phyloP scores from a whole-genome alignment of 2,888 invertebrate species.

The Diarsia brunnea region DNA sequence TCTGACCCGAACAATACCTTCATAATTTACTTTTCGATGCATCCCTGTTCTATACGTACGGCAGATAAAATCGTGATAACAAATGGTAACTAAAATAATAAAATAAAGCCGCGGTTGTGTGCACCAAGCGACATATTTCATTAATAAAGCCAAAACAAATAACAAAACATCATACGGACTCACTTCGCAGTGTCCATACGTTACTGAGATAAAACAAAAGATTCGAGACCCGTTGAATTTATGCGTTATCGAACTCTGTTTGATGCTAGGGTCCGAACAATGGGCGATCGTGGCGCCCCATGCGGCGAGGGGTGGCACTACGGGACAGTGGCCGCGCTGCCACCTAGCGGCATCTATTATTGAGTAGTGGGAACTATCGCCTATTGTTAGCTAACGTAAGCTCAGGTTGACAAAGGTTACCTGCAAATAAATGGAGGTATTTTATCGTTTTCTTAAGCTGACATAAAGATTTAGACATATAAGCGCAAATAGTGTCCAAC shows the following conservation, averaged over 20 bases:
- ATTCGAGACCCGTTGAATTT: slow-evolving; percentile 87
- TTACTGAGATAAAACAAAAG: slow-evolving; percentile 90
- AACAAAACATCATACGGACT: slow-evolving; percentile 87
- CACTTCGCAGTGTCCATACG: slow-evolving; percentile 91
- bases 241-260: slow-evolving; percentile 88
- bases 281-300: slow-evolving; percentile 90
- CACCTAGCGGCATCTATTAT: slow-evolving; percentile 86
- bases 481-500: slow-evolving; percentile 59
- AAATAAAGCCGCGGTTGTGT: slow-evolving; percentile 85
- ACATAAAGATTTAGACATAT: slow-evolving; percentile 70
- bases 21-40: slow-evolving; percentile 90
- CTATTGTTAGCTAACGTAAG: slow-evolving; percentile 66
- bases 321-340: slow-evolving; percentile 61
- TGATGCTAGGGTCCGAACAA: slow-evolving; percentile 86
- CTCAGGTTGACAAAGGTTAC: slow-evolving; percentile 73
- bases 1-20: slow-evolving; percentile 87
- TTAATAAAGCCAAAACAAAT: slow-evolving; percentile 90
- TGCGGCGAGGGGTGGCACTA: slow-evolving; percentile 84
- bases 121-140: slow-evolving; percentile 90
- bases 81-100: slow-evolving; percentile 91
- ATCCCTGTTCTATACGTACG: slow-evolving; percentile 82
- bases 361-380: slow-evolving; percentile 79
- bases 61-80: slow-evolving; percentile 91
- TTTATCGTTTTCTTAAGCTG: slow-evolving; percentile 70
- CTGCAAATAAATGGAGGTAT: slow-evolving; percentile 71